Percentiles rank a stretch among this genome's conserved stretches.
phyloP scores from a whole-genome alignment of 2,888 invertebrate genomes.

The Rhorus exstirpatorius region DNA sequence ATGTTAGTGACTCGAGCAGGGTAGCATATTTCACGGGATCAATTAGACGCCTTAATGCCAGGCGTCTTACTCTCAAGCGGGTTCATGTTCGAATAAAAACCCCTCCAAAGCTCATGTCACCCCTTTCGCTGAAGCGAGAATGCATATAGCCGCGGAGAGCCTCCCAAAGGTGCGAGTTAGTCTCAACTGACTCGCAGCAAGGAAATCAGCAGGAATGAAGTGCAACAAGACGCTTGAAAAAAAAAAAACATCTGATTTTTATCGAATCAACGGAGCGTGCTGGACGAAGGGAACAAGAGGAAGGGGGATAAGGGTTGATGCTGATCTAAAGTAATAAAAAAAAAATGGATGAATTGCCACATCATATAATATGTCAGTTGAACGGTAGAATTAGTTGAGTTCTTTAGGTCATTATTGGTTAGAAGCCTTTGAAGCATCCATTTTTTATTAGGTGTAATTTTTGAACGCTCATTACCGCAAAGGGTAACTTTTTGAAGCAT shows the following conservation, averaged over 20 bases:
- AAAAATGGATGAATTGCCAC: no score
- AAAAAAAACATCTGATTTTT: constrained; percentile 45
- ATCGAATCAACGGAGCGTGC: constrained; percentile 45
- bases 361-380: no score
- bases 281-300: no score
- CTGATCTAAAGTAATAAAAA: no score
- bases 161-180: constrained; percentile 42
- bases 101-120: constrained; percentile 30
- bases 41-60: constrained; percentile 62
- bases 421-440: no score
- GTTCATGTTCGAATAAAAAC: constrained; percentile 30
- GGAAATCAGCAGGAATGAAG: constrained; percentile 11
- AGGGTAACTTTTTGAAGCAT: no score
- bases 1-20: constrained; percentile 25
- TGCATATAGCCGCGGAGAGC: constrained; percentile 6
- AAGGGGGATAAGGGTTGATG: no score
- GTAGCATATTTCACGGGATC: constrained; percentile 58
- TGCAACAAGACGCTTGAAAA: constrained; percentile 29
- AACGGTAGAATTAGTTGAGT: no score
- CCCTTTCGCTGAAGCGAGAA: constrained; percentile 52
- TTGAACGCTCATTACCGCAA: no score
- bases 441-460: no score
- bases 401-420: no score
- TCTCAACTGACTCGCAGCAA: constrained; percentile 52
- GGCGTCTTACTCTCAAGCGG: constrained; percentile 34